Percentiles rank a stretch among this genome's conserved stretches.
Conservation (phyloP, 2,113 vertebrate species). For the Syngnathus typhle region DNA sequence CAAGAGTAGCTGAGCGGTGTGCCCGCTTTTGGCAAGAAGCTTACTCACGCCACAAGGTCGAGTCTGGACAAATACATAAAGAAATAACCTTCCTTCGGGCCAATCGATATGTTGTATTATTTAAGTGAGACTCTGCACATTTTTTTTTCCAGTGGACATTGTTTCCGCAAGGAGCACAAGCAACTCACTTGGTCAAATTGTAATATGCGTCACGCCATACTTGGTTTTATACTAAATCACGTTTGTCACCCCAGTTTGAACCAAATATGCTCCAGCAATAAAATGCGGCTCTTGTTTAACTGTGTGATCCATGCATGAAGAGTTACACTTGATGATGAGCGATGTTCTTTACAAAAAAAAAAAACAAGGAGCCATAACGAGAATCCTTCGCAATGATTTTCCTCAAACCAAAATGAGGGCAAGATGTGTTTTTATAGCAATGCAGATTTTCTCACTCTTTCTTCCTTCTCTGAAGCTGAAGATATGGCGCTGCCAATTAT, state of each 20-base stretch:
- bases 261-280: neutral
- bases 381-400: neutral
- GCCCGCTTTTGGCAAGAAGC: constrained; percentile 1
- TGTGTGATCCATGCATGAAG: neutral
- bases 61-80: constrained; percentile 4
- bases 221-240: neutral
- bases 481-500: neutral
- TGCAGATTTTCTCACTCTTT: neutral
- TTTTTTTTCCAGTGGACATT: neutral
- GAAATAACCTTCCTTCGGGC: constrained; percentile 3
- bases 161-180: neutral
- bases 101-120: constrained; percentile 1
- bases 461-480: neutral
- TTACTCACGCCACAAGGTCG: neutral
- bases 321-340: neutral
- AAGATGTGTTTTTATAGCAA: neutral
- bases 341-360: neutral
- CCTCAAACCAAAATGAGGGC: constrained; percentile 1
- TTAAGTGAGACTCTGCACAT: neutral
- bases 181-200: neutral
- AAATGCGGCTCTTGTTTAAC: neutral
- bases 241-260: constrained; percentile 1
- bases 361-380: neutral
- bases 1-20: neutral
- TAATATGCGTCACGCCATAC: too few relatives aligned